Evolutionary conservation across 1,140 invertebrate genomes (phyloP), one percentile per base, ranked within the genome.

Genomic region (Pachypeltis micranthus): DNA sequence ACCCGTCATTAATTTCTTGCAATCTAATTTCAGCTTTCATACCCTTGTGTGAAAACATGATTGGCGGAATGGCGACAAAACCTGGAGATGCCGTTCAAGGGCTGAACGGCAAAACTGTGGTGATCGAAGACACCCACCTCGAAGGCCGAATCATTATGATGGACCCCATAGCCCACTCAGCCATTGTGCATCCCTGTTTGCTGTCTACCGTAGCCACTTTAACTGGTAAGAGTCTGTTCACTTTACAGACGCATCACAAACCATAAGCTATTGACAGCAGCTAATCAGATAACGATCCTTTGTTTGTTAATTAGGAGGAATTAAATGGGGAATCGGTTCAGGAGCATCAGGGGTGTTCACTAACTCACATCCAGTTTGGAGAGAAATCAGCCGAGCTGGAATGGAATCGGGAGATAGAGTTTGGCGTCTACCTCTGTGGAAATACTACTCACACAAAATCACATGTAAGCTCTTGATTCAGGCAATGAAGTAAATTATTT

Each of bases 41-140:
- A 34, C 90, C 91, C 0, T 75, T 94, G 16, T 85, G 83, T 70
- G 91, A 95, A 76, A 95, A 94, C 74, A 81, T 94, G 79, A 84
- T 90, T 0, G 87, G 86, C 56, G 88, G 90, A n/a, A 80, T 75
- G 67, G 89, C 91, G 0, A 86, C 83, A 0, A 91, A 91, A 72
- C 91, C 91, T 21, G 91, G 91, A 4, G 91, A 94, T 73, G 81
- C 95, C 1, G 81, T 93, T 0, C 80, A 74, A 16, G 84, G 87
- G 21, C 84, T 86, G 73, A 92, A 90, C 73, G 90, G 89, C 24
- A 92, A 91, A 72, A 85, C 85, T 7, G 80, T 82, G 65, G 78
- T 80, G 51, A 70, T 83, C 54, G 79, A 82, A 67, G 81, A 83
- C 67, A 83, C 81, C 26, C 81, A 83, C 74, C 79, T 81, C 16